Base-by-base conservation (phyloP, 2,113 vertebrate species). In the Chiloscyllium plagiosum region DNA sequence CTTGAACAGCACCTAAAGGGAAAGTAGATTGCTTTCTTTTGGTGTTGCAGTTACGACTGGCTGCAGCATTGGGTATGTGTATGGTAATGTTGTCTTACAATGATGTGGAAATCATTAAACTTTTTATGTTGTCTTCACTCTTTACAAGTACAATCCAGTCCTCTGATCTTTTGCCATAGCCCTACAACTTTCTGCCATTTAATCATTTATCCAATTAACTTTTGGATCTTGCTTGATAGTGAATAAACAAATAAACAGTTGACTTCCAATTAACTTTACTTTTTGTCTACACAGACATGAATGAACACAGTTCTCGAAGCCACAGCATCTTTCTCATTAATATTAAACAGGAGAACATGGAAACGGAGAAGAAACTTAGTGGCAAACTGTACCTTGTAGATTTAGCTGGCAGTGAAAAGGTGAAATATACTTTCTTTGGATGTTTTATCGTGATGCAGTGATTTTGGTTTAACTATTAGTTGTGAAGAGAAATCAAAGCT, bases 271-370 rank as follows among this genome's bases (percentile, higher is more conserved):
- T 95, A 47, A 95, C 69, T 95, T 69, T 17, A 1, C 96, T 89
- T 95, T 94, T 0, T 97, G 96, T 86, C 95, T 96, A 96, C 97
- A n/a, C 97, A 99, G 99, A 99, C 96, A 99, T 99, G 99, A 99
- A 99, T 1, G 99, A 99, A 96, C 99, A 99, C 98, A 99, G 99
- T 97, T 99, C 99, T 17, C 98, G 99, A 96, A 99, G 99, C 96
- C 99, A 99, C 98, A 99, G 99, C 96, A 99, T 99, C 96, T 99
- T 99, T 96, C 97, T 98, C 96, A 99, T 99, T 96, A 99, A 98
- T 96, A 99, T 99, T 97, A 99, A 99, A 93, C 99, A 99, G 97
- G 99, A 99, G 97, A 99, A 99, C 20, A 97, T 99, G 96, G 99
- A 99, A 96, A 99, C 99, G 0, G 99, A 99, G 98, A 98, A 98